Evolutionary conservation across 2,888 invertebrate genomes (phyloP), one percentile per base, ranked within the genome.

Genomic region (Dasypolia templi): DNA sequence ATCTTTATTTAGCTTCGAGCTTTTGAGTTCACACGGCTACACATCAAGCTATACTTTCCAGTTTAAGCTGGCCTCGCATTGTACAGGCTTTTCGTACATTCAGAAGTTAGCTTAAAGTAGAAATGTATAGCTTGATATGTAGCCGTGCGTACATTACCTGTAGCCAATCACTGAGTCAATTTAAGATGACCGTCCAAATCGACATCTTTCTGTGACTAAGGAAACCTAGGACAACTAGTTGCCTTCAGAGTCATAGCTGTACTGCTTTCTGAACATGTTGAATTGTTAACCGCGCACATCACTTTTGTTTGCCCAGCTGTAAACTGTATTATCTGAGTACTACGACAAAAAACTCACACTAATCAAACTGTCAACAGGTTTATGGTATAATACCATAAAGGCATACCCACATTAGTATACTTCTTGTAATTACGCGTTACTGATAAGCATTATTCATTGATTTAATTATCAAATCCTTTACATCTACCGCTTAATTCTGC

Each of bases 381-480:
- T 49, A 59, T 58, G 58, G 44, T 81, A 55, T 65, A 65, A 65
- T 75, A 59, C 75, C 35, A 64, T 59, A 80, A 63, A 81, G 81
- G 29, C 65, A 35, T 81, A 51, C 46, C 49, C 49, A 75, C 66
- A 75, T 81, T 65, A 65, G 65, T 81, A 35, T 42, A 59, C 39
- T 75, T 77, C 81, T 35, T 80, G 46, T 75, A 64, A 80, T 75
- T 42, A 44, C 29, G 29, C 42, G 42, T 76, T 76, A 64, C 26
- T 82, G 69, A 65, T 75, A 81, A 61, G 58, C 26, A 81, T 77
- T 53, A 77, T 77, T 77, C 22, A 61, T 82, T 77, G 82, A 82
- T 69, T 69, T 51, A 65, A 69, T 51, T 35, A 68, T 65, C 53
- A 62, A 67, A 76, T 68, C 68, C 77, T 58, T 67, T 67, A 53